Evolutionary conservation across 2,113 vertebrate species (phyloP).

Genomic region (Caloenas nicobarica): DNA sequence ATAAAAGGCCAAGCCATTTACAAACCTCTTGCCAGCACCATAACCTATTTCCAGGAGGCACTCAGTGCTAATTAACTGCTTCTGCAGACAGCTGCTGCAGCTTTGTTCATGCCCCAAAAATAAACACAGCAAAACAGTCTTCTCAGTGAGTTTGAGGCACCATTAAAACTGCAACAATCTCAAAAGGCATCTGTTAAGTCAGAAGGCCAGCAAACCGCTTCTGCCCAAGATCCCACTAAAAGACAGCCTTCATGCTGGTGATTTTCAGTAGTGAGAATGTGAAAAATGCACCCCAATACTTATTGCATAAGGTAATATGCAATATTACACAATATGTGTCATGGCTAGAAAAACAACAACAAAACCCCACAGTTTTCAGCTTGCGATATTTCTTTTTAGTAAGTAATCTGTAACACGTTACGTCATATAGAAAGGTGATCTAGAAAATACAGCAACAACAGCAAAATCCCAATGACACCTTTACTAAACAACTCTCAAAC

Average conservation of each 20-base stretch:
- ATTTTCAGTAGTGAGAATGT: background rate
- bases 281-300: background rate
- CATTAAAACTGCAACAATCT: background rate
- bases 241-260: accelerated
- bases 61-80: background rate
- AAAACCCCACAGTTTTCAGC: background rate
- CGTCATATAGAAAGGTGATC: accelerated
- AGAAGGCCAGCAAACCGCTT: background rate
- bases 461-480: background rate
- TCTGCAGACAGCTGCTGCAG: background rate
- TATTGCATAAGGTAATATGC: background rate
- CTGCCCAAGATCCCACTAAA: background rate
- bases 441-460: background rate
- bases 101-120: background rate
- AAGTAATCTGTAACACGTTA: background rate
- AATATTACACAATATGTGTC: background rate
- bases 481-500: background rate
- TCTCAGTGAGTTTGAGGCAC: background rate
- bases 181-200: background rate
- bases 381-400: background rate
- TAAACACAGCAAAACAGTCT: background rate
- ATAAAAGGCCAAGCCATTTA: background rate
- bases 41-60: conserved; percentile 28
- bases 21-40: background rate
- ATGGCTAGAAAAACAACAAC: background rate